Base-by-base conservation (phyloP, 2,113 vertebrate genomes). In the Salminus brasiliensis region DNA sequence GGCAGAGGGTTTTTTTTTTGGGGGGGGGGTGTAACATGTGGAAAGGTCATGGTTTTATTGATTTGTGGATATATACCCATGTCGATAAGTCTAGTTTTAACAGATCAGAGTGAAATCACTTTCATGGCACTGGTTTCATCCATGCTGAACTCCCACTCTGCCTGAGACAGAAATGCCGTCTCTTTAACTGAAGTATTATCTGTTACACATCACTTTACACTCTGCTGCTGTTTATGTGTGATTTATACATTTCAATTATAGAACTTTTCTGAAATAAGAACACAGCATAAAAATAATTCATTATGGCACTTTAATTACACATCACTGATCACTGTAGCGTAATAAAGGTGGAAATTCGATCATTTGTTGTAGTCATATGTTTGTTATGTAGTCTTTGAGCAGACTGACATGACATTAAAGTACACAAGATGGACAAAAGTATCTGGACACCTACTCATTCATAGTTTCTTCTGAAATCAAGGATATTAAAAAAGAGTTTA, bases 81-180 rank as follows among this genome's bases (percentile, higher is more conserved):
- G 65, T 27, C 49, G 68, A 68, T 63, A 45, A 75, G 21, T 78
- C 41, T 63, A 32, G 29, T 39, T 57, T 68, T 49, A 63, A 43
- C 55, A 63, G 55, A 83, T 27, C 62, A 41, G 27, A 65, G 25
- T 63, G 47, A 75, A 74, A 74, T 69, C 72, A 74, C 76, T 83
- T 79, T 79, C 76, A 55, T 70, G 43, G 5, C 11, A 29, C 66
- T 32, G 27, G 53, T 21, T 74, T 30, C 29, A 57, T 74, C 52
- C 30, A 6, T 60, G 12, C 18, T 60, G 52, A 60, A 36, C 41
- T 52, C 13, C 30, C 36, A 36, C 45, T 41, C 18, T 47, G 13
- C 25, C 25, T 21, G 12, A 34, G 0, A 53, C 16, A 49, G n/a
- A n/a, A n/a, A n/a, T n/a, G n/a, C 16, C 6, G 21, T 4, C 47